phyloP scores from a whole-genome alignment of 1,140 invertebrate genomes.

The Caenorhabditis inopinata region DNA sequence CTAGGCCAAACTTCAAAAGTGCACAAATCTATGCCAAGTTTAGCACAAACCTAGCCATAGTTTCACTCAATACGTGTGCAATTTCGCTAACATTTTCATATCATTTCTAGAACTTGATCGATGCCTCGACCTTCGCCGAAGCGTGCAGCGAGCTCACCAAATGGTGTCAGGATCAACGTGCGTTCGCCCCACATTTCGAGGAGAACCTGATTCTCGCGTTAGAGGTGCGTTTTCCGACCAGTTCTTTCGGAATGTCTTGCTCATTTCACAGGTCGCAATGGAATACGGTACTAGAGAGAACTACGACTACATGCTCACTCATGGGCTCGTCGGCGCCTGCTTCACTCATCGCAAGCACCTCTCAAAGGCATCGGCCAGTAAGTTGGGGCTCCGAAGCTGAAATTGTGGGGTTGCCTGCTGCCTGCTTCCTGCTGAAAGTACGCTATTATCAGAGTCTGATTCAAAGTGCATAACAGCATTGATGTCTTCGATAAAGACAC shows the following conservation, averaged over 20 bases:
- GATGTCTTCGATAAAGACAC: no score
- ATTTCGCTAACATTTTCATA: background rate
- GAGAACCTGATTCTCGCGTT: constrained; percentile 31
- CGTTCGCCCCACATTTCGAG: constrained; percentile 35
- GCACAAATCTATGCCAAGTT: no score
- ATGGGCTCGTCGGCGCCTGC: constrained; percentile 31
- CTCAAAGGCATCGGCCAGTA: constrained; percentile 8
- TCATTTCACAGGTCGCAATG: constrained; percentile 1
- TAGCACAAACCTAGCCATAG: no score
- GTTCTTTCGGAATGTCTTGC: background rate
- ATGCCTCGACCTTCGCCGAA: background rate
- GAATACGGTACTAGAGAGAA: constrained; percentile 38
- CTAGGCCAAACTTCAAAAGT: no score
- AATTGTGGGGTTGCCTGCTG: background rate
- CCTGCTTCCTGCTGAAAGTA: no score
- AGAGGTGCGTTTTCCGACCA: background rate
- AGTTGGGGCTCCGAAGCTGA: background rate
- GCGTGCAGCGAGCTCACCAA: constrained; percentile 38
- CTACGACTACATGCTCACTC: constrained; percentile 32
- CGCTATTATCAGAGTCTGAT: no score
- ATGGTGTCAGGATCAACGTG: constrained; percentile 40
- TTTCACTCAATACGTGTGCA: no score
- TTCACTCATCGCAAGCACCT: constrained; percentile 39
- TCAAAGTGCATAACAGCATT: no score
- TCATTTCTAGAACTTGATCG: constrained; percentile 28